Evolutionary conservation across 2,113 vertebrate genomes (phyloP), one percentile per base, ranked within the genome.

Genomic region (Scatophagus argus): DNA sequence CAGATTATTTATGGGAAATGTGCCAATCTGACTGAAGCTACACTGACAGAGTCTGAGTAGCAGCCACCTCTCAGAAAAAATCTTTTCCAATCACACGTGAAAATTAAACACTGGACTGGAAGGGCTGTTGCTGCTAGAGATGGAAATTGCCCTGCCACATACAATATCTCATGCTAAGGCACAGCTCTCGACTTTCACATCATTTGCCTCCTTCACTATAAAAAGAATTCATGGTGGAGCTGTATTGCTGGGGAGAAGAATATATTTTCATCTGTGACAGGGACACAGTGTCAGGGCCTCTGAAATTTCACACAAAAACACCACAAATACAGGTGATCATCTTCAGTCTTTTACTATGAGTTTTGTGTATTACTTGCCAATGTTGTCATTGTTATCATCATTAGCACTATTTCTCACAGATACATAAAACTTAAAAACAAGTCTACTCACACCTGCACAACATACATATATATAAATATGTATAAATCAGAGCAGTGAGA

Each of bases 61-160:
- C 61, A 54, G 78, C 47, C 74, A 32, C 61, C 60, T 81, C 64
- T 71, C 41, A 56, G 79, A 81, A 73, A 49, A 91, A 91, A 73
- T 83, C 29, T 78, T 88, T 85, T 88, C 74, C 78, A 87, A 89
- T 93, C 92, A 90, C 83, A 90, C 72, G 88, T 90, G 87, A 91
- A 92, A 94, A 93, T 93, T 88, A 93, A 93, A 90, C 5, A 49
- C 54, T 8, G 68, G 72, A 84, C 51, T 67, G 41, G 74, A 87
- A 44, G 68, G 60, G 62, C 49, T 41, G 75, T 82, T 74, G 31
- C 89, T 81, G 81, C 87, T 88, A 41, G 23, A 70, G 70, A 87
- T 93, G 89, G 88, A 94, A 94, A 94, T 94, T 94, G 91, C 79
- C 80, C 91, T 93, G 93, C 88, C 94, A 93, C 87, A 89, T 92